Base-by-base conservation (phyloP, 1,140 invertebrate genomes). In the Nomia melanderi region DNA sequence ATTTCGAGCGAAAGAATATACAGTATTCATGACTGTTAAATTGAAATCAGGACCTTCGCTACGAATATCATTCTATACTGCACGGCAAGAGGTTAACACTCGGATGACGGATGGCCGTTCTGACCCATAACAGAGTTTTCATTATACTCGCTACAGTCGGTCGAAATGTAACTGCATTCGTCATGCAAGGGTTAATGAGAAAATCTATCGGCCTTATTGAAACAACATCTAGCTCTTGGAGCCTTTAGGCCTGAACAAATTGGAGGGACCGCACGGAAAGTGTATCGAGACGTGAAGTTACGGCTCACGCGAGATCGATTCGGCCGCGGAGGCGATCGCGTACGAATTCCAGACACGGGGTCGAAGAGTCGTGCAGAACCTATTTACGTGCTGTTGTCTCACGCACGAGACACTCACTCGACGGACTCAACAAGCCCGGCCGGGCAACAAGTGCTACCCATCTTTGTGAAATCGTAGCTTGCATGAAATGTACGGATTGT, bases 381-480 rank as follows among this genome's bases (percentile, higher is more conserved):
- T 62, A 83, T 81, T 84, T 81, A 80, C 73, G 70, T 80, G 78
- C 81, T 31, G 71, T 82, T 75, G 66, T 74, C 63, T 79, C 82
- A 83, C 82, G 77, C 82, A 86, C 82, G 85, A 86, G 74, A 84
- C 79, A 64, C 69, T 83, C 47, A 7, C 20, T n/a, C 82, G 67
- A 70, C 67, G 63, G 36, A n/a, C 36, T 60, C 41, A 54, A 60
- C 56, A 23, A 77, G 41, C 17, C 33, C 31, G 1, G 33, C 12
- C 57, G 66, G 85, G 85, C 85, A 86, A 86, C 85, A 86, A 86
- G 85, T 86, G 84, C 82, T 83, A 53, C 64, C 57, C 65, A 17
- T 69, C 53, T 50, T 62, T 47, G 44, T 31, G 27, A 65, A 83
- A 75, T 41, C 54, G 70, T 67, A 54, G 25, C 44, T 12, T 64